These are phyloP conservation scores for Microcebus griseorufus DNA, from an alignment of 2,113 vertebrate species.

Conservation along the genomic window DNA sequence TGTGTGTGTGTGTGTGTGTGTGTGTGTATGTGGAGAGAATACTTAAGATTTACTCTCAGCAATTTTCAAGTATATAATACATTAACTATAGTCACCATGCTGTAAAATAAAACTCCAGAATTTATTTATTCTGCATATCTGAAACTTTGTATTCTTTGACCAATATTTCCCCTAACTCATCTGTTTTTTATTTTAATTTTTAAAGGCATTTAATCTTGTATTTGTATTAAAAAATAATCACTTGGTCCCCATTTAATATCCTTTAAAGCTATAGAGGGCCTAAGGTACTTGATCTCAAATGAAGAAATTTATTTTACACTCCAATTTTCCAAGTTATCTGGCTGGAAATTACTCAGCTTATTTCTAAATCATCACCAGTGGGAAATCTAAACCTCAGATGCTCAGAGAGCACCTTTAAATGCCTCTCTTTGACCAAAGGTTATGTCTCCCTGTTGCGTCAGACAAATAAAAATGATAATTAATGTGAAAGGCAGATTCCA, in stretches of 20 bases:
- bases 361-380: slow-evolving; percentile 39
- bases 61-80: neutral
- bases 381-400: slow-evolving; percentile 24
- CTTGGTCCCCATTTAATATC: neutral
- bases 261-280: neutral
- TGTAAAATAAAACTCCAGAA: neutral
- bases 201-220: neutral
- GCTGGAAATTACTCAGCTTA: neutral
- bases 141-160: neutral
- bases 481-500: slow-evolving; percentile 32
- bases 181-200: neutral
- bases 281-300: slow-evolving; percentile 11
- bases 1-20: neutral
- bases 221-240: neutral
- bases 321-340: neutral
- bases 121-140: neutral
- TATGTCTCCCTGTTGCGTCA: neutral
- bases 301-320: slow-evolving; percentile 13
- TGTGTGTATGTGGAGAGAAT: neutral
- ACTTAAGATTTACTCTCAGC: neutral
- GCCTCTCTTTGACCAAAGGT: slow-evolving; percentile 33
- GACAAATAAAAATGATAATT: slow-evolving; percentile 49
- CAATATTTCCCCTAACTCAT: neutral
- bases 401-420: slow-evolving; percentile 32
- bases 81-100: neutral